These are phyloP conservation scores for Stichodactyla mertensii DNA, from an alignment of 64 coral and sea anemone genomes.

Conservation along the genomic window DNA sequence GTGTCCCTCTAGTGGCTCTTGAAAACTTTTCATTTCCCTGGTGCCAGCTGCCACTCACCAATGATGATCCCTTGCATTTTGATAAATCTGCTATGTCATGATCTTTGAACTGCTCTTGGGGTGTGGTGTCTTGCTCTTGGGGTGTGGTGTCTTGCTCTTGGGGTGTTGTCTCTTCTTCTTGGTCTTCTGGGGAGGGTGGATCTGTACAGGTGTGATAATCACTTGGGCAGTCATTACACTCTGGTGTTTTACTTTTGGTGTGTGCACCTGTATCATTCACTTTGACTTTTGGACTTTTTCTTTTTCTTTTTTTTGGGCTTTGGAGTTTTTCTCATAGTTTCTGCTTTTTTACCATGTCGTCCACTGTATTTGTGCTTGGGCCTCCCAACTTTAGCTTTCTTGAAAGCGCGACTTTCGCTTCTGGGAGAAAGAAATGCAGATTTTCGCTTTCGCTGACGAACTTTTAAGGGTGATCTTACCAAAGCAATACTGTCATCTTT, in stretches of 20 bases:
- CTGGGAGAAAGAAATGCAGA: not conserved
- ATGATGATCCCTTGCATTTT: not conserved
- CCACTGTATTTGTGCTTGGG: slow-evolving; percentile 23
- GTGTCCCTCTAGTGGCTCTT: not conserved
- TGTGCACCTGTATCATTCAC: not conserved
- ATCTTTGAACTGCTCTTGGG: no score
- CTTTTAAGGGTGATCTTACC: not conserved
- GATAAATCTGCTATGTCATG: no score
- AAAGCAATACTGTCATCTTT: not conserved
- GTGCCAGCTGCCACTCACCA: not conserved
- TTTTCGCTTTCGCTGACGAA: not conserved
- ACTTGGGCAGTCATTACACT: not conserved
- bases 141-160: not conserved
- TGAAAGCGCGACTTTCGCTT: no score
- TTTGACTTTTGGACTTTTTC: no score
- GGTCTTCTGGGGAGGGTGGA: not conserved
- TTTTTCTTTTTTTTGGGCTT: no score
- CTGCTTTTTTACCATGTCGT: not conserved
- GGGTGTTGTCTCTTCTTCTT: not conserved
- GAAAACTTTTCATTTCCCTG: slow-evolving; percentile 3
- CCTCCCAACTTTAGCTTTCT: not conserved
- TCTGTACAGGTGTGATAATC: not conserved
- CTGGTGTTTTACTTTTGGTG: not conserved
- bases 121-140: no score
- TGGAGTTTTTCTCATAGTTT: not conserved